phyloP scores from a whole-genome alignment of 2,113 vertebrate species.

The Tyrannus savana region DNA sequence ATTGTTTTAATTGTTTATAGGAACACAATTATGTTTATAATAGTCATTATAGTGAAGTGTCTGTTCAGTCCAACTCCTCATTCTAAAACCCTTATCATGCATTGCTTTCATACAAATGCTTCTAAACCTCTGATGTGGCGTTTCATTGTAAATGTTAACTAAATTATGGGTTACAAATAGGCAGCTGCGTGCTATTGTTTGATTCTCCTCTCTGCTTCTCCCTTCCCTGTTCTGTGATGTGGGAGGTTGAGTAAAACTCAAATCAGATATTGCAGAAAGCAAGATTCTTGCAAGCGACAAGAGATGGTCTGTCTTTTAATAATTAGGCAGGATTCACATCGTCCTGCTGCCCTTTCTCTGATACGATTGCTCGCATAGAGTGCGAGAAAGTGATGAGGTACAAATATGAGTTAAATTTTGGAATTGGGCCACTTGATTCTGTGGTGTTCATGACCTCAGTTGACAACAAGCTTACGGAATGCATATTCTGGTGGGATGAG shows the following conservation, averaged over 20 bases:
- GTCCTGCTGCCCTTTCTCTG: background rate
- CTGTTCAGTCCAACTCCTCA: background rate
- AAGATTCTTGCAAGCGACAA: background rate
- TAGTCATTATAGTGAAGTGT: background rate
- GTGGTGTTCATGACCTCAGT: accelerated
- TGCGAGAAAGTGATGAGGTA: background rate
- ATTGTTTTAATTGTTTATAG: background rate
- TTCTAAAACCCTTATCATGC: background rate
- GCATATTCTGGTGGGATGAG: background rate
- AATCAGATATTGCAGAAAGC: background rate
- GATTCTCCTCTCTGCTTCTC: background rate
- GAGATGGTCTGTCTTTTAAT: background rate
- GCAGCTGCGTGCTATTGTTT: background rate
- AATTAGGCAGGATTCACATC: background rate
- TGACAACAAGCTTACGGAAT: background rate
- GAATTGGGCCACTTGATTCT: background rate
- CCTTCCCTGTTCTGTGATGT: background rate
- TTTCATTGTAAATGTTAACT: background rate
- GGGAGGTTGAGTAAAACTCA: background rate
- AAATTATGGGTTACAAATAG: background rate
- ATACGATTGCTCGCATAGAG: background rate
- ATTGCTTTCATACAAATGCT: background rate
- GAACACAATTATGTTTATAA: background rate
- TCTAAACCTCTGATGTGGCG: background rate
- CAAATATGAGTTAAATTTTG: background rate